These are phyloP conservation scores for Rafetus swinhoei DNA, from an alignment of 2,113 vertebrate species.

Conservation along the genomic window DNA sequence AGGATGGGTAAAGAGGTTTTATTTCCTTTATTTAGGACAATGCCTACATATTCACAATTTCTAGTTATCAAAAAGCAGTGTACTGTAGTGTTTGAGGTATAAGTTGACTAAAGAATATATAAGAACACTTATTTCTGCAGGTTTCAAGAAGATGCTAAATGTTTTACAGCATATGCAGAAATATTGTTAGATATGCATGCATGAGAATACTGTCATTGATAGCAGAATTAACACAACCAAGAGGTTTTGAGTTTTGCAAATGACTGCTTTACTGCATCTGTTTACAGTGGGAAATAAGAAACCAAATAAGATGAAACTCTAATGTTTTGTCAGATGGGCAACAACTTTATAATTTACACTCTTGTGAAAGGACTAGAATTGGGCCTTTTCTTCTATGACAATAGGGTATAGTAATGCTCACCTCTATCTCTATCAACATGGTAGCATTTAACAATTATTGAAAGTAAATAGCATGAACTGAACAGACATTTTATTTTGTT, in stretches of 20 bases:
- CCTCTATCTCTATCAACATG: neutral
- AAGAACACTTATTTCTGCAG: slow-evolving; percentile 8
- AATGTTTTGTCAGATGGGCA: neutral
- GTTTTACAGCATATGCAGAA: slow-evolving; percentile 19
- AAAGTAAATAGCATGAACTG: neutral
- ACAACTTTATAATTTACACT: neutral
- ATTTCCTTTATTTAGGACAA: slow-evolving; percentile 33
- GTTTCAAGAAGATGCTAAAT: slow-evolving; percentile 29
- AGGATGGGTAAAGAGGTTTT: slow-evolving; percentile 53
- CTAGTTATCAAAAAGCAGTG: slow-evolving; percentile 53
- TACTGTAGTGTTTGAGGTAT: slow-evolving; percentile 53
- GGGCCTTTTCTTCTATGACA: neutral
- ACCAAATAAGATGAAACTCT: neutral
- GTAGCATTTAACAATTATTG: neutral
- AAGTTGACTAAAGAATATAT: slow-evolving; percentile 41
- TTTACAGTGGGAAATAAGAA: neutral
- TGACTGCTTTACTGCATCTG: neutral
- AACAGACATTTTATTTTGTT: neutral
- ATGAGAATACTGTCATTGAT: neutral
- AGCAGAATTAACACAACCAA: slow-evolving; percentile 17
- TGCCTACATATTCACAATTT: slow-evolving; percentile 9
- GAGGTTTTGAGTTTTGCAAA: neutral
- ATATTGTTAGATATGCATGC: neutral
- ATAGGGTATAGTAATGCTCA: fast-evolving
- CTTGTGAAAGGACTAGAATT: neutral